These are phyloP conservation scores for rabbit (Oryctolagus cuniculus) DNA, from an alignment of 2,113 vertebrate genomes.

Conservation along the genomic window DNA sequence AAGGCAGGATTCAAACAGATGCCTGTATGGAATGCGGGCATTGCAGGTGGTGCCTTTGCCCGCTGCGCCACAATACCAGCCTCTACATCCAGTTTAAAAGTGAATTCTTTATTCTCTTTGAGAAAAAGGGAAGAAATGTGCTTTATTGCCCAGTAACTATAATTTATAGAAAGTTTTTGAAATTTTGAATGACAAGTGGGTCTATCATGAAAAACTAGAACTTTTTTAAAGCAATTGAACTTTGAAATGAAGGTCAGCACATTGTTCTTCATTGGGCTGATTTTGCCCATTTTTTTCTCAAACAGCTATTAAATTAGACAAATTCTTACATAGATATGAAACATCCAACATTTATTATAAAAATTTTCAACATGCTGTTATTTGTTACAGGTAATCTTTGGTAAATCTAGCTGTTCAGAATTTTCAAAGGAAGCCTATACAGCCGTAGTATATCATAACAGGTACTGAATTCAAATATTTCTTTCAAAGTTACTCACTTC, in stretches of 20 bases:
- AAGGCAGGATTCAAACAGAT: too few species aligned
- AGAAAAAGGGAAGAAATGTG: constrained; percentile 53
- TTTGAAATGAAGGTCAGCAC: constrained; percentile 70
- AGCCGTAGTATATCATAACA: constrained; percentile 98
- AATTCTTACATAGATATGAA: constrained; percentile 80
- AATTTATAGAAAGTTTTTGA: constrained; percentile 62
- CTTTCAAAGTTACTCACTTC: constrained; percentile 83
- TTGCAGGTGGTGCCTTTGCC: too few species aligned
- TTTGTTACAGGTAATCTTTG: constrained; percentile 96
- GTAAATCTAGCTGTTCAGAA: constrained; percentile 99
- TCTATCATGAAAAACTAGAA: constrained; percentile 47
- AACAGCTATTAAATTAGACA: constrained; percentile 71
- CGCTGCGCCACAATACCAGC: too few species aligned
- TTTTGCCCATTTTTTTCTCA: constrained; percentile 79
- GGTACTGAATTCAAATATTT: constrained; percentile 88
- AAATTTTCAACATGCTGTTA: constrained; percentile 78
- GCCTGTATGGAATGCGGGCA: too few species aligned
- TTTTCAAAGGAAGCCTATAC: constrained; percentile 98
- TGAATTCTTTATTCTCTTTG: constrained; percentile 61
- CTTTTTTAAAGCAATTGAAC: constrained; percentile 61
- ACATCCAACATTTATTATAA: constrained; percentile 79
- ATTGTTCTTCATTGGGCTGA: constrained; percentile 77
- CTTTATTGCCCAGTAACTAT: constrained; percentile 47
- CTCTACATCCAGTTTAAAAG: not conserved
- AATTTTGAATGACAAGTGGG: constrained; percentile 71